Base-by-base conservation (phyloP, 53 echinoderm and acorn worm species). In the Temnopleurus reevesii region DNA sequence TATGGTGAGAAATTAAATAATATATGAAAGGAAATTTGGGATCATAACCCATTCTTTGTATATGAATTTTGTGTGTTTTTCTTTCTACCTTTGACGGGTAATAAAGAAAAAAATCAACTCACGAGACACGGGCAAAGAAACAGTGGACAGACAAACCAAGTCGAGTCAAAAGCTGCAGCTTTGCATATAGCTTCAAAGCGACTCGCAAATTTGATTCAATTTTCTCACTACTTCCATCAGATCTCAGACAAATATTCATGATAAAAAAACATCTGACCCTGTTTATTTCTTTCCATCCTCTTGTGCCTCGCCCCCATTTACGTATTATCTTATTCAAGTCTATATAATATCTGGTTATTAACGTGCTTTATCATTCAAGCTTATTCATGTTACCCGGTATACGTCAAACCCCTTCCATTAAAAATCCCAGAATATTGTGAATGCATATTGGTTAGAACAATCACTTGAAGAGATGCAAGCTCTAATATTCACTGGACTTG, bases 201-300 rank as follows among this genome's bases (percentile, higher is more conserved):
- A 38, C 71, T 21, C 21, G 41, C 71, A 71, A 71, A 71, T 71
- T 71, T 71, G 71, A 36, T 71, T 71, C 71, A 71, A 71, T 71
- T 71, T 71, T 41, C 41, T 41, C 7, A 34, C 15, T 21, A 33
- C 6, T 19, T 71, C 41, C 21, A 36, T 23, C 21, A 36, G 41
- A 71, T 71, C 23, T 41, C 13, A 13, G 21, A 23, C 36, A 38
- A 41, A 71, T 71, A 23, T 71, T 71, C 15, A 71, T 71, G 71
- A 71, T 71, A 71, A 71, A n/a, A n/a, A n/a, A n/a, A 71, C 41
- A 36, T 41, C 41, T 71, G 71, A 71, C 71, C 71, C n/a, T 71
- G 2, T 41, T 71, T 21, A 21, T 71, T n/a, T 9, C 9, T 25
- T 41, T 71, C 65, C 3, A 19, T 55, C 55, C 55, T 55, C 35